A percentile compares a stretch with the other conserved stretches of the same genome.
These are phyloP conservation scores for Hylaeus anthracinus DNA, from an alignment of 1,140 invertebrate genomes.

Conservation along the genomic window DNA sequence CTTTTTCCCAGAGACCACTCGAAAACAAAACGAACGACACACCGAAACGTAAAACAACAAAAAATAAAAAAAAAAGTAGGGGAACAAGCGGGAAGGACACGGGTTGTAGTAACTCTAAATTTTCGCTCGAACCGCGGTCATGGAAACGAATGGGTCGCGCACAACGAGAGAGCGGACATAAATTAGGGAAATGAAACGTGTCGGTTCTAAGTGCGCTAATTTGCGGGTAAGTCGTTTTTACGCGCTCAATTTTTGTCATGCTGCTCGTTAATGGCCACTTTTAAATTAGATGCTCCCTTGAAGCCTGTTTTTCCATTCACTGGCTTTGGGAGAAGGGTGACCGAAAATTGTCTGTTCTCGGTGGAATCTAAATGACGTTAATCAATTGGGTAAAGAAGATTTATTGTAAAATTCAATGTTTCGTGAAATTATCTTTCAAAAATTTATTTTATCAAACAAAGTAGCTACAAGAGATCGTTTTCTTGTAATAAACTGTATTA, in stretches of 20 bases:
- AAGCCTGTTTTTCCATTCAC: not conserved
- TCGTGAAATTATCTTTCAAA: no score
- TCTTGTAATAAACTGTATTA: no score
- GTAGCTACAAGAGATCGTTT: no score
- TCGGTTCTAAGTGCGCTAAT: conserved; percentile 25
- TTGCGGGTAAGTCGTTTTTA: not conserved
- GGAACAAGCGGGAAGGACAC: not conserved
- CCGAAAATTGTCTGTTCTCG: no score
- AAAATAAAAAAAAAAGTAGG: not conserved
- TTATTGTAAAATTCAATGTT: no score
- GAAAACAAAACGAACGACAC: not conserved
- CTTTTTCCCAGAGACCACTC: not conserved
- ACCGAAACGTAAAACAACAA: not conserved
- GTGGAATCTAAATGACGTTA: no score
- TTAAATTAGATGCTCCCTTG: not conserved
- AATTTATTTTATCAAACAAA: no score
- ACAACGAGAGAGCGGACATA: not conserved
- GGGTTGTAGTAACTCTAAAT: not conserved
- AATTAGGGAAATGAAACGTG: conserved; percentile 26
- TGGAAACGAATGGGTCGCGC: not conserved
- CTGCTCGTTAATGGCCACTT: conserved; percentile 13
- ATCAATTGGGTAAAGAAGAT: no score
- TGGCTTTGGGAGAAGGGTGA: no score
- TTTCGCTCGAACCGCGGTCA: not conserved
- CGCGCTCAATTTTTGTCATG: conserved; percentile 1